Conservation (phyloP, 2,888 invertebrate genomes). For the Tenthredo livida region DNA sequence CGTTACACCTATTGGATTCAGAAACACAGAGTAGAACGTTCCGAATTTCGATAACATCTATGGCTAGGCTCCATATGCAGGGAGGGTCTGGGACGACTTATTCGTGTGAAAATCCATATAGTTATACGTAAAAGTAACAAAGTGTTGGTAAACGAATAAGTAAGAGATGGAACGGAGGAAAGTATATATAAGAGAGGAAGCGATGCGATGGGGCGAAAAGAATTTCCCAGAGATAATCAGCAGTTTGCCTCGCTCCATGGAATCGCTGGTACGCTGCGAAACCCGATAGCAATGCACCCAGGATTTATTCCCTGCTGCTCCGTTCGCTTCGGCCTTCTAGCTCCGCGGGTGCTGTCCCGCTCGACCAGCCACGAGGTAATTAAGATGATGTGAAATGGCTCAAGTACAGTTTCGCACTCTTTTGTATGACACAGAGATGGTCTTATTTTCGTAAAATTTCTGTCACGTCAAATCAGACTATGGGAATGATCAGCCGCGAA, state of each 20-base stretch:
- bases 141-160: not conserved
- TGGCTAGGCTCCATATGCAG: not conserved
- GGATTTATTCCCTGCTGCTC: slow-evolving; percentile 50
- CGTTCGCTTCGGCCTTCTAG: slow-evolving; percentile 39
- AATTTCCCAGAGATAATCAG: slow-evolving; percentile 52
- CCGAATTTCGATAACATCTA: not conserved
- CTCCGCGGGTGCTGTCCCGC: slow-evolving; percentile 36
- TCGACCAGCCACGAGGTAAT: slow-evolving; percentile 40
- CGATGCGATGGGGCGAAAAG: slow-evolving; percentile 53
- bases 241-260: slow-evolving; percentile 50
- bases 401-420: slow-evolving; percentile 4
- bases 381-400: slow-evolving; percentile 30
- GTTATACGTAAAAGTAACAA: not conserved
- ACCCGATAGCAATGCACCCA: slow-evolving; percentile 51
- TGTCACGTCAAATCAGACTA: not conserved
- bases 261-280: slow-evolving; percentile 53
- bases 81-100: not conserved
- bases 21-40: not conserved
- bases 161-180: slow-evolving; percentile 10
- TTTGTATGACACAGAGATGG: not conserved
- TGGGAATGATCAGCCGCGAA: not conserved
- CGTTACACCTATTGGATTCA: not conserved
- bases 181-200: slow-evolving; percentile 29
- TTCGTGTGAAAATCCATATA: not conserved
- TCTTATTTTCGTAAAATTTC: not conserved